Evolutionary conservation across 1,140 invertebrate species (phyloP).

Genomic region (Ceratosolen solmsi): DNA sequence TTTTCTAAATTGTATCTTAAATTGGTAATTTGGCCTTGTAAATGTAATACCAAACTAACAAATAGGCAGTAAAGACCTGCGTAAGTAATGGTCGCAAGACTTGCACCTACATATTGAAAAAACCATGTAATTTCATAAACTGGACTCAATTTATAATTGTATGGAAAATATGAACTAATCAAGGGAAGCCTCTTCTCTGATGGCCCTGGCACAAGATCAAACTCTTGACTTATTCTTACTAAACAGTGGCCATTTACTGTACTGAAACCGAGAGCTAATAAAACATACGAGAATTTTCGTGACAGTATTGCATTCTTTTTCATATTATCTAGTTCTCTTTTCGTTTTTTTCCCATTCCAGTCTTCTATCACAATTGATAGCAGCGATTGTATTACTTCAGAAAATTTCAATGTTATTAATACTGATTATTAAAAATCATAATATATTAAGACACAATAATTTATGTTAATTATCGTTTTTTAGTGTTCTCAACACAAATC

Average conservation of each 20-base stretch:
- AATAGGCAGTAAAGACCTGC: slow-evolving; percentile 32
- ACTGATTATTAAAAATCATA: slow-evolving; percentile 4
- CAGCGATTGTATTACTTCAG: slow-evolving; percentile 14
- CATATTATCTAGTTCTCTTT: slow-evolving; percentile 27
- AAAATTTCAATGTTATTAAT: slow-evolving; percentile 1
- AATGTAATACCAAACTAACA: slow-evolving; percentile 36
- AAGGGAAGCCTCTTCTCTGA: slow-evolving; percentile 6
- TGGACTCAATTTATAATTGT: slow-evolving; percentile 26
- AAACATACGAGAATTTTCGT: slow-evolving; percentile 10
- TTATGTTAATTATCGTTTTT: too few relatives aligned
- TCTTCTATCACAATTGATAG: slow-evolving; percentile 6
- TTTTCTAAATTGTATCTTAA: slow-evolving; percentile 27
- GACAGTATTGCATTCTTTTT: background rate
- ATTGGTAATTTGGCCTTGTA: slow-evolving; percentile 27
- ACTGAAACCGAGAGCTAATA: background rate
- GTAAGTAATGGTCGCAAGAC: slow-evolving; percentile 9
- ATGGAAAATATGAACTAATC: slow-evolving; percentile 36
- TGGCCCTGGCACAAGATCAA: slow-evolving; percentile 3
- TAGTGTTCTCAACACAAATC: too few relatives aligned
- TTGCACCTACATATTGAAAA: slow-evolving; percentile 6
- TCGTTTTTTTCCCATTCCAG: background rate
- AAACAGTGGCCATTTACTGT: background rate
- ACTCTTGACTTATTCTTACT: slow-evolving; percentile 26
- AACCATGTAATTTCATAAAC: slow-evolving; percentile 40
- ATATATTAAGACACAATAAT: too few relatives aligned